Percentiles rank a stretch among this genome's conserved stretches.
Evolutionary conservation across 1,140 invertebrate species (phyloP).

Genomic region (Pentalonia nigronervosa): DNA sequence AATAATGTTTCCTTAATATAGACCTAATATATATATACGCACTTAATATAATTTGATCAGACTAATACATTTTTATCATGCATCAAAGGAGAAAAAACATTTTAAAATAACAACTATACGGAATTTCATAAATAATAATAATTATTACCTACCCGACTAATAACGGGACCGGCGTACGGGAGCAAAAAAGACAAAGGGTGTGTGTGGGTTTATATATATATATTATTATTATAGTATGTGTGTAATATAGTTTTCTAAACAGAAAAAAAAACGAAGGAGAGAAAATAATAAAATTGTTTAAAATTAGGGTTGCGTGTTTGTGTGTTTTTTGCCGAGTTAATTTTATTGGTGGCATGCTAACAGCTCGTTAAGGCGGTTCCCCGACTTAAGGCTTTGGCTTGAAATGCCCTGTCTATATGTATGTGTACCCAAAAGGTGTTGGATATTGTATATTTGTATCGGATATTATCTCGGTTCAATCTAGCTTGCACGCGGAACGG

Average conservation of each 20-base stretch:
- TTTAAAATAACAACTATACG: constrained; percentile 3
- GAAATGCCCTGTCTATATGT: constrained; percentile 47
- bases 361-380: constrained; percentile 57
- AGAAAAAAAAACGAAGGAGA: constrained; percentile 36
- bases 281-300: constrained; percentile 59
- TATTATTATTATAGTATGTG: constrained; percentile 14
- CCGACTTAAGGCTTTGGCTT: constrained; percentile 54
- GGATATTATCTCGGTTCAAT: constrained; percentile 55
- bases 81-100: background rate
- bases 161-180: constrained; percentile 3
- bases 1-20: background rate
- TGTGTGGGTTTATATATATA: background rate
- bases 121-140: constrained; percentile 45
- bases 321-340: constrained; percentile 52
- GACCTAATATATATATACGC: background rate
- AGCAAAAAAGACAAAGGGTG: constrained; percentile 41
- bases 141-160: constrained; percentile 23
- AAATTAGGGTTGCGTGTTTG: constrained; percentile 58
- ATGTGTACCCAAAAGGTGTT: constrained; percentile 57
- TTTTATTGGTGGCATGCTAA: constrained; percentile 58
- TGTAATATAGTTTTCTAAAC: constrained; percentile 20
- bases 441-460: constrained; percentile 57
- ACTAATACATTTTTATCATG: background rate
- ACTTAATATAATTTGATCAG: background rate
- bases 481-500: constrained; percentile 14